A percentile compares a stretch with the other conserved stretches of the same genome.
phyloP scores from a whole-genome alignment of 2,888 invertebrate species.

The Philopedon plagiatum region DNA sequence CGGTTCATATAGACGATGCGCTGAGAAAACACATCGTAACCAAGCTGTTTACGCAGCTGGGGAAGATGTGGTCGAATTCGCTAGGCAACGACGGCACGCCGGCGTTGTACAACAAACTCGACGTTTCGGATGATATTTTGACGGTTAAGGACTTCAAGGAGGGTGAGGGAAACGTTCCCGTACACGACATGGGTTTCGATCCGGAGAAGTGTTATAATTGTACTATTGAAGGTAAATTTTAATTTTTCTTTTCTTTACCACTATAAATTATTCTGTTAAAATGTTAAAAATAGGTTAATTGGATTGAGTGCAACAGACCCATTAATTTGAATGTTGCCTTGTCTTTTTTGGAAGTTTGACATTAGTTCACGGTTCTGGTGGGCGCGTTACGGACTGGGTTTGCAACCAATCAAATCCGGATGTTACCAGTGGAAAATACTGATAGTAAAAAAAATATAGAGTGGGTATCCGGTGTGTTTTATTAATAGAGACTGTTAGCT shows the following conservation, averaged over 20 bases:
- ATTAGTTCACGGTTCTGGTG: constrained; percentile 74
- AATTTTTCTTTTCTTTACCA: no score
- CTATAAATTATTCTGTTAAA: no score
- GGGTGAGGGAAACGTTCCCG: constrained; percentile 67
- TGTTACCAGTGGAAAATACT: constrained; percentile 79
- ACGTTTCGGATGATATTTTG: constrained; percentile 31
- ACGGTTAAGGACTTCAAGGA: constrained; percentile 52
- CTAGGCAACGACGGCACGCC: constrained; percentile 12
- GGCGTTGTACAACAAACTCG: constrained; percentile 9
- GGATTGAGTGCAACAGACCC: no score
- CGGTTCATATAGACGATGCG: constrained; percentile 64
- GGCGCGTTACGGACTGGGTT: constrained; percentile 74
- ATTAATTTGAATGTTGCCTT: background rate
- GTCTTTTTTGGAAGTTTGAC: constrained; percentile 64
- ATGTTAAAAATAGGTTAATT: no score
- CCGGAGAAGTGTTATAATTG: constrained; percentile 74
- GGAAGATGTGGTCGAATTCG: constrained; percentile 70
- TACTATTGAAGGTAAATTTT: constrained; percentile 72
- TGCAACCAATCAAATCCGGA: constrained; percentile 73
- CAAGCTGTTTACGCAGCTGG: constrained; percentile 71
- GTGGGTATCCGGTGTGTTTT: no score
- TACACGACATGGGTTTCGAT: constrained; percentile 72
- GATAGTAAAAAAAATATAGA: constrained; percentile 76
- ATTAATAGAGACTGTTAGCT: no score
- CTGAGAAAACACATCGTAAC: constrained; percentile 70